phyloP scores from a whole-genome alignment of 2,113 vertebrate species.

The Ctenomys sociabilis region DNA sequence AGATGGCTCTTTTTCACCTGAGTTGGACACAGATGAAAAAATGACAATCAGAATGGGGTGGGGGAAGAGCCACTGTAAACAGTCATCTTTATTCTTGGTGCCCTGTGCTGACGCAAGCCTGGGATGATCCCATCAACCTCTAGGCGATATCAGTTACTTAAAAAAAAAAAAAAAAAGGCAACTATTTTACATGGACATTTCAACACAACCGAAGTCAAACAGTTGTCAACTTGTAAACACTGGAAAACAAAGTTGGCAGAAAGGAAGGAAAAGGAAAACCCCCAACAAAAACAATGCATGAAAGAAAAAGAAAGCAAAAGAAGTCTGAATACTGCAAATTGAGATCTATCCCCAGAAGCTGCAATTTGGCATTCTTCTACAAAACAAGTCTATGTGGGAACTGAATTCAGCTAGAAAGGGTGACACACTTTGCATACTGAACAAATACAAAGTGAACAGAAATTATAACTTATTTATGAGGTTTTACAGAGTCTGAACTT shows the following conservation, averaged over 20 bases:
- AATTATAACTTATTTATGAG: slow-evolving; percentile 86
- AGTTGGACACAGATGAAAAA: slow-evolving; percentile 83
- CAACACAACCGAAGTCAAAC: slow-evolving; percentile 87
- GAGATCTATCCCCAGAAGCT: slow-evolving; percentile 85
- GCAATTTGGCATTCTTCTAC: slow-evolving; percentile 86
- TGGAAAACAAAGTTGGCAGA: slow-evolving; percentile 85
- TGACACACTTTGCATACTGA: slow-evolving; percentile 84
- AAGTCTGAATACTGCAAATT: slow-evolving; percentile 87
- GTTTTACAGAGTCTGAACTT: slow-evolving; percentile 86
- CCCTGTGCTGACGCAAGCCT: slow-evolving; percentile 90
- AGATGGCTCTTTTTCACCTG: slow-evolving; percentile 83
- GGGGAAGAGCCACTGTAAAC: slow-evolving; percentile 86
- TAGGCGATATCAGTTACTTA: slow-evolving; percentile 83
- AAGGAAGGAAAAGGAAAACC: slow-evolving; percentile 72
- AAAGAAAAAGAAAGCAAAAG: slow-evolving; percentile 74
- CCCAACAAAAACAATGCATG: slow-evolving; percentile 30
- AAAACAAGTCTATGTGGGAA: slow-evolving; percentile 75
- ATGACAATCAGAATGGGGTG: slow-evolving; percentile 80
- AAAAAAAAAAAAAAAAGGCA: slow-evolving; percentile 85
- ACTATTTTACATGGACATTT: slow-evolving; percentile 89
- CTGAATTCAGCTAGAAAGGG: slow-evolving; percentile 84
- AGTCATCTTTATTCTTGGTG: slow-evolving; percentile 81
- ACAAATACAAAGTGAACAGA: slow-evolving; percentile 86
- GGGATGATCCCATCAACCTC: slow-evolving; percentile 85
- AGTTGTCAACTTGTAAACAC: slow-evolving; percentile 89